Evolutionary conservation across 2,888 invertebrate species (phyloP).

Genomic region (Meiosimyza decipiens): DNA sequence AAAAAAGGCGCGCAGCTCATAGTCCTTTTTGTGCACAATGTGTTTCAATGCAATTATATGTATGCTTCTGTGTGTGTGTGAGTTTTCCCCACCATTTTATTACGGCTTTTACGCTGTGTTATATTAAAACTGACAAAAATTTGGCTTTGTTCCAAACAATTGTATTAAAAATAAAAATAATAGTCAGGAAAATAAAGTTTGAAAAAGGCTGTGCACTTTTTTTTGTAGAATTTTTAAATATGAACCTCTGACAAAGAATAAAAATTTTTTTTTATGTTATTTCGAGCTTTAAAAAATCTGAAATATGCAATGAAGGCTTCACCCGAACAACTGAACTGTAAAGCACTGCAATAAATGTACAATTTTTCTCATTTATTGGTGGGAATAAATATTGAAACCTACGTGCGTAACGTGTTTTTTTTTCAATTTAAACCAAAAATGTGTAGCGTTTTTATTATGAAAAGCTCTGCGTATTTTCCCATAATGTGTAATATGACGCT

Average conservation of each 20-base stretch:
- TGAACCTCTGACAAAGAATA: neutral
- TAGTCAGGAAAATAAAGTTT: neutral
- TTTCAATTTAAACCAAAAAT: too few species aligned
- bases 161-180: neutral
- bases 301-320: neutral
- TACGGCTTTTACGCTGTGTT: neutral
- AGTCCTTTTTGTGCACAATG: neutral
- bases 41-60: neutral
- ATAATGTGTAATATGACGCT: too few species aligned
- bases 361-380: too few species aligned
- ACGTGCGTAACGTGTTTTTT: too few species aligned
- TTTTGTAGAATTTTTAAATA: neutral
- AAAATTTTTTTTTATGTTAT: neutral
- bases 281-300: neutral
- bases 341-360: too few species aligned
- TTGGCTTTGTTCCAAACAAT: conserved; percentile 19
- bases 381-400: too few species aligned
- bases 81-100: too few species aligned
- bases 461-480: too few species aligned
- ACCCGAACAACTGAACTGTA: too few species aligned
- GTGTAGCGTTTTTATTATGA: too few species aligned
- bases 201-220: neutral
- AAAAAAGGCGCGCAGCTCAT: too few species aligned
- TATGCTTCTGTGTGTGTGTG: neutral
- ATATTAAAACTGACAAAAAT: conserved; percentile 15